Percentiles rank a stretch among this genome's conserved stretches.
Conservation (phyloP, 2,113 vertebrate species). For the Gymnobelideus leadbeateri region DNA sequence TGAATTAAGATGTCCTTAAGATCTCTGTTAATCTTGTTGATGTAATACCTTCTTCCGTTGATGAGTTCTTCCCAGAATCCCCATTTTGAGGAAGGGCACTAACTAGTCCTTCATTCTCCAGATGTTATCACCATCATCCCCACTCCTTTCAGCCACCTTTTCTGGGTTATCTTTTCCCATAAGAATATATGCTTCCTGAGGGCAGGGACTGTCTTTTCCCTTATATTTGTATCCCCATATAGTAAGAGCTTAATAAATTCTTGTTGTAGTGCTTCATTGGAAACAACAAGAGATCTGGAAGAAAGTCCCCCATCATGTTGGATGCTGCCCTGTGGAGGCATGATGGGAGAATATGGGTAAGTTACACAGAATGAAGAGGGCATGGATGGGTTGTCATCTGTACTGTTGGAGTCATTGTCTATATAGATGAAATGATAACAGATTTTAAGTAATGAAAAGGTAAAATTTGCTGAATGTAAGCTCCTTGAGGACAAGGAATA, state of each 20-base stretch:
- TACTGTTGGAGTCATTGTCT: background rate
- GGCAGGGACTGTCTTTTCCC: background rate
- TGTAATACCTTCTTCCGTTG: background rate
- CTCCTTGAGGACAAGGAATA: background rate
- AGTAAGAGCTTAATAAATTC: background rate
- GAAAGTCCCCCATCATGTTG: background rate
- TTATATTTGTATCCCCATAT: background rate
- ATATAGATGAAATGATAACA: background rate
- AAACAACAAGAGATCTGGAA: background rate
- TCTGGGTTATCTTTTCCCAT: background rate
- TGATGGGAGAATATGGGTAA: background rate
- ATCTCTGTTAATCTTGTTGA: background rate
- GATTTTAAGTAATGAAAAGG: background rate
- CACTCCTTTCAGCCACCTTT: background rate
- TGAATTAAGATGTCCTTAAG: background rate
- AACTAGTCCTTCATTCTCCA: background rate
- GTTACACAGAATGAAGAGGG: background rate
- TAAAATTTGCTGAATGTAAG: background rate
- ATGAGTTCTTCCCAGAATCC: background rate
- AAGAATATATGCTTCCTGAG: background rate
- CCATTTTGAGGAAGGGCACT: background rate
- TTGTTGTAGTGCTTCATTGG: background rate
- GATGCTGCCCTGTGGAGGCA: background rate
- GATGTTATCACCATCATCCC: background rate
- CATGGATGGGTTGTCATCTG: background rate